Conservation (phyloP, 92 coral and sea anemone species). For the Parazoanthus darwini region DNA sequence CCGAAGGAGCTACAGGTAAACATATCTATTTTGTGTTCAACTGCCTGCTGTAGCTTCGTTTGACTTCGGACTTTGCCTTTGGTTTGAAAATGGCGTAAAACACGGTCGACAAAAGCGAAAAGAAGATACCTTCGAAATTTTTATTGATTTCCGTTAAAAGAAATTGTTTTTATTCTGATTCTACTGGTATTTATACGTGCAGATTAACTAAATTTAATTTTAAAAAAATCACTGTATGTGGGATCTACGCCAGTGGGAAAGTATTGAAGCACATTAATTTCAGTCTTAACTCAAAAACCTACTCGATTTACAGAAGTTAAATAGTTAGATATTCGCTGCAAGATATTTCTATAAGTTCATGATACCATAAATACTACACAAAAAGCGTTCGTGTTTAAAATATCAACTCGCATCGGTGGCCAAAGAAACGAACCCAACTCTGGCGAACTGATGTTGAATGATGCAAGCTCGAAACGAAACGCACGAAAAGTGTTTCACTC, state of each 20-base stretch:
- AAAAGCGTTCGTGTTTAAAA: not conserved
- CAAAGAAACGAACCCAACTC: not conserved
- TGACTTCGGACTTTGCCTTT: not conserved
- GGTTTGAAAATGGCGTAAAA: not conserved
- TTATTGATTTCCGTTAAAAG: not conserved
- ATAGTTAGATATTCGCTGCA: not conserved
- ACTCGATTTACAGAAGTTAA: not conserved
- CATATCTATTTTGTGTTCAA: not conserved
- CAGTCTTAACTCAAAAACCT: not conserved
- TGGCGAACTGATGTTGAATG: slow-evolving; percentile 7
- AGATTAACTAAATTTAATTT: not conserved
- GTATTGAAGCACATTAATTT: not conserved
- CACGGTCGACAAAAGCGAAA: not conserved
- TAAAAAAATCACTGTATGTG: not conserved
- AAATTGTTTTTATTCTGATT: not conserved
- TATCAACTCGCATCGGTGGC: not conserved
- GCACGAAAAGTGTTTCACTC: slow-evolving; percentile 14
- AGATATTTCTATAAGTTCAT: not conserved
- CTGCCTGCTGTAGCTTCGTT: not conserved
- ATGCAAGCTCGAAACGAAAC: not conserved
- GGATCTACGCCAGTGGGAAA: not conserved
- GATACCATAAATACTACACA: not conserved
- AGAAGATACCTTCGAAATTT: not conserved
- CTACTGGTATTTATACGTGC: not conserved
- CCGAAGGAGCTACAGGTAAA: not conserved